Base-by-base conservation (phyloP, 1,140 invertebrate species). In the Fopius arisanus region DNA sequence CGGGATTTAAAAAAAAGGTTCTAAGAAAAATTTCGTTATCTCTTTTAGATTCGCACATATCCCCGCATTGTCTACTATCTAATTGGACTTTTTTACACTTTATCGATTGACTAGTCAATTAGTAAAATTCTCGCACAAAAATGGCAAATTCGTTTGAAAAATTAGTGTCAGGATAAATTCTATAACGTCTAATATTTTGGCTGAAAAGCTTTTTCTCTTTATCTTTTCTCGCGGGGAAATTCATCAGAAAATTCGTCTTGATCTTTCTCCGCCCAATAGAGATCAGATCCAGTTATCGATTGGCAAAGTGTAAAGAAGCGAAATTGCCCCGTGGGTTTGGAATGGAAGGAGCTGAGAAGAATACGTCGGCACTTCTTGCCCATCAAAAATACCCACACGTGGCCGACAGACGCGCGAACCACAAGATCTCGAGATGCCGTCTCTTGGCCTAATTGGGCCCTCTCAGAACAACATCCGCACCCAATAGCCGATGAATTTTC, bases 381-480 rank as follows among this genome's bases (percentile, higher is more conserved):
- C 29, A 31, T 72, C 37, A 59, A 71, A 59, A 62, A 77, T 77
- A 73, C 76, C 76, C 76, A 77, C 76, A 77, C 76, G 76, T 77
- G 76, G 76, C 67, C 72, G 73, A 77, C 76, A 75, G 72, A 77
- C 76, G 76, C 62, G 75, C 72, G 72, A 67, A 70, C 41, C 71
- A 51, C 51, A 26, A 72, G 67, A 48, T 54, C 48, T 54, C 63
- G 37, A 48, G 40, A 59, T 71, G 26, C 43, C 67, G 51, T 68
- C 66, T 75, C 74, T 73, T 74, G 73, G 70, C 70, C 80, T 82
- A 81, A 83, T 82, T 83, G 79, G 78, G 31, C 41, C 6, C 62
- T 51, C 48, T 54, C 37, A 37, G 66, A 51, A 29, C 29, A 48
- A 37, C 37, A 65, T 33, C 62, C 26, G 12, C 78, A 69, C 73